Evolutionary conservation across 2,888 invertebrate genomes (phyloP).

Genomic region (Leptothorax acervorum): DNA sequence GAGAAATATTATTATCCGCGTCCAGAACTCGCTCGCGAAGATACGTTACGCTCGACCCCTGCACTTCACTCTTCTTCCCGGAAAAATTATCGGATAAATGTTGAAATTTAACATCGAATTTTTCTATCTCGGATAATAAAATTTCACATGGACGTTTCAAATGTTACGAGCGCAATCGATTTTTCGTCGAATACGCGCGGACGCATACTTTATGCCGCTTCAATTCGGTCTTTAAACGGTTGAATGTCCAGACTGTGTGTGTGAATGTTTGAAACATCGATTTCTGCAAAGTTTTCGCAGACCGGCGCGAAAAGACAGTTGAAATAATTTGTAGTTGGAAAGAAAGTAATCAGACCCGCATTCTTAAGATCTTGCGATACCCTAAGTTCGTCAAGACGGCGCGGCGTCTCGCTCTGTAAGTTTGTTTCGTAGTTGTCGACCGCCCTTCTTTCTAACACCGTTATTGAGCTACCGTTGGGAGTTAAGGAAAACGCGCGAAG

Average conservation of each 20-base stretch:
- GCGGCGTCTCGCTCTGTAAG: conserved; percentile 14
- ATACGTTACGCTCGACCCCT: neutral
- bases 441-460: conserved; percentile 5
- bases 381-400: conserved; percentile 36
- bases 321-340: conserved; percentile 46
- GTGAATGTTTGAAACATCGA: neutral
- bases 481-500: conserved; percentile 52
- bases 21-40: conserved; percentile 4
- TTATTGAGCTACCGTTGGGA: conserved; percentile 51
- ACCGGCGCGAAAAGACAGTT: conserved; percentile 19
- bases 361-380: conserved; percentile 49
- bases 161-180: neutral
- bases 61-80: neutral
- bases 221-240: neutral
- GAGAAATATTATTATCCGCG: conserved; percentile 47
- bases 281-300: conserved; percentile 19
- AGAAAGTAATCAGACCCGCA: conserved; percentile 51
- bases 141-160: neutral
- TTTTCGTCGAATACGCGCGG: conserved; percentile 4
- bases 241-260: neutral
- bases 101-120: conserved; percentile 2
- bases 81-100: conserved; percentile 29
- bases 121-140: neutral
- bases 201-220: neutral
- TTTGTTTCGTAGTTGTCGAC: conserved; percentile 50